phyloP scores from a whole-genome alignment of 2,888 invertebrate genomes.

The Stenchaetothrips biformis region DNA sequence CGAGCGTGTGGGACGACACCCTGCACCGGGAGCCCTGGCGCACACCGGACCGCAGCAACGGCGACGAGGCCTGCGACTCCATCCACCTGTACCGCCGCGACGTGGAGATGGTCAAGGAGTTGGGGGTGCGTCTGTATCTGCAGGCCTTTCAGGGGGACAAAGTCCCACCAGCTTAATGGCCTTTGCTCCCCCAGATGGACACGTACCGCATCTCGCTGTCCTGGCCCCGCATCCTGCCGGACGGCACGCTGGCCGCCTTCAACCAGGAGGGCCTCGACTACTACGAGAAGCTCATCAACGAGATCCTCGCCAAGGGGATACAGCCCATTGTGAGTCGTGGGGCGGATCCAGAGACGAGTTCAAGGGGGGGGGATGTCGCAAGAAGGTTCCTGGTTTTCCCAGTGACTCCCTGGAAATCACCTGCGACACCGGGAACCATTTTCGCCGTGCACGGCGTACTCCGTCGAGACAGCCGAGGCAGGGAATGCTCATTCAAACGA shows the following conservation, averaged over 20 bases:
- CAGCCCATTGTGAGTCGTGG: neutral
- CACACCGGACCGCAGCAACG: constrained; percentile 53
- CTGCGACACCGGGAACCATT: too few species aligned
- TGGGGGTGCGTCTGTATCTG: constrained; percentile 52
- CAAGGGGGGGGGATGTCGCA: too few species aligned
- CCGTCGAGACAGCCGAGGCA: too few species aligned
- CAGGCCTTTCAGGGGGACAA: too few species aligned
- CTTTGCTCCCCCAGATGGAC: neutral
- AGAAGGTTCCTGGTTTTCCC: too few species aligned
- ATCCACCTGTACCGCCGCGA: constrained; percentile 61
- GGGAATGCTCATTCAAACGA: too few species aligned
- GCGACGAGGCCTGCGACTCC: constrained; percentile 61
- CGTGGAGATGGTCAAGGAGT: constrained; percentile 51
- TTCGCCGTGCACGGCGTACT: too few species aligned
- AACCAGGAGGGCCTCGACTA: neutral
- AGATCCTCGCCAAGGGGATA: neutral
- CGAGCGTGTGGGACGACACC: constrained; percentile 64
- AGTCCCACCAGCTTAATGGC: neutral
- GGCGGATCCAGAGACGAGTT: too few species aligned
- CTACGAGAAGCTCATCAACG: neutral
- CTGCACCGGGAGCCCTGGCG: constrained; percentile 52
- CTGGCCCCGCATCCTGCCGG: constrained; percentile 1
- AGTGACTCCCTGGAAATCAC: too few species aligned
- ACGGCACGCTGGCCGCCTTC: neutral
- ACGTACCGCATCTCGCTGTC: constrained; percentile 20